A percentile compares a stretch with the other conserved stretches of the same genome.
These are phyloP conservation scores for Halichoeres trimaculatus DNA, from an alignment of 2,113 vertebrate species.

Conservation along the genomic window DNA sequence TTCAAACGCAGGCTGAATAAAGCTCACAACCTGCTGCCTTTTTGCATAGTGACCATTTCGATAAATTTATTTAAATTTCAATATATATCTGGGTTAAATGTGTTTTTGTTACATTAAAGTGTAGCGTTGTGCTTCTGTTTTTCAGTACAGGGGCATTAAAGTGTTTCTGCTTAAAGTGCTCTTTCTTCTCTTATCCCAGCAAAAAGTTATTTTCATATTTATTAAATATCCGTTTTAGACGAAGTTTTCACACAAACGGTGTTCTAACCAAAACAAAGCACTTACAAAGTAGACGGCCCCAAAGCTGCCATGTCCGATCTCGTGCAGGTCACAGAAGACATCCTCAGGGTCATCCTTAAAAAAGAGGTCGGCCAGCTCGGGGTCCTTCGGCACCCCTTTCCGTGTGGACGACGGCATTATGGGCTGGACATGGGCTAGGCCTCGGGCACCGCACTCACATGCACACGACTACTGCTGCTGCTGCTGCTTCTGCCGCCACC, in stretches of 20 bases:
- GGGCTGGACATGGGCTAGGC: conserved; percentile 76
- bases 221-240: background rate
- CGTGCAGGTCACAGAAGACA: conserved; percentile 86
- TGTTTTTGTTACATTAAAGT: background rate
- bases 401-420: conserved; percentile 87
- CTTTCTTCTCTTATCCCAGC: background rate
- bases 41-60: too few relatives aligned
- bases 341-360: conserved; percentile 88
- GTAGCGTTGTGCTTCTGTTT: background rate
- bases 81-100: background rate
- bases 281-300: conserved; percentile 88
- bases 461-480: conserved; percentile 76
- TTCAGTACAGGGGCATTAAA: background rate
- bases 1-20: background rate
- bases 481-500: conserved; percentile 68
- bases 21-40: background rate
- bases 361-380: conserved; percentile 83
- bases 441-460: conserved; percentile 64
- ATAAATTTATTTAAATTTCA: too few relatives aligned
- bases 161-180: background rate
- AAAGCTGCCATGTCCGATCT: conserved; percentile 89
- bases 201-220: background rate
- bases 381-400: conserved; percentile 82
- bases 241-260: background rate
- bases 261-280: conserved; percentile 12